Conservation (phyloP, 1,140 invertebrate species). For the Oryctes rhinoceros region DNA sequence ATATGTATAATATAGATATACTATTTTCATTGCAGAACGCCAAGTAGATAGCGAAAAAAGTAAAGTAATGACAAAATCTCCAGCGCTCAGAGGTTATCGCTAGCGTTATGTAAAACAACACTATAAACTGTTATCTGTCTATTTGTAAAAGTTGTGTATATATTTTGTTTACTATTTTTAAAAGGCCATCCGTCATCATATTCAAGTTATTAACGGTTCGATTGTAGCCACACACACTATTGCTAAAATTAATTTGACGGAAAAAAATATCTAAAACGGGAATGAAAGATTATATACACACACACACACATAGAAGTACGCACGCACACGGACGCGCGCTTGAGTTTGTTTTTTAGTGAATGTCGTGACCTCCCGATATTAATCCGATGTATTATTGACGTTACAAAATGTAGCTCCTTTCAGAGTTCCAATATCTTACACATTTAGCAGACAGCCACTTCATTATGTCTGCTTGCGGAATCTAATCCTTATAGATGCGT, state of each 20-base stretch:
- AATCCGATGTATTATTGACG: too few species aligned
- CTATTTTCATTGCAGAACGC: constrained; percentile 1
- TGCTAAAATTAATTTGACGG: constrained; percentile 15
- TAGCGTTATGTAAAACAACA: constrained; percentile 23
- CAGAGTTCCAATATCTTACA: too few species aligned
- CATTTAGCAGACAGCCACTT: too few species aligned
- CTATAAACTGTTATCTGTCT: constrained; percentile 22
- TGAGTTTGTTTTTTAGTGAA: too few species aligned
- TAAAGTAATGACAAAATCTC: constrained; percentile 17
- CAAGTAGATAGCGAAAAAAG: constrained; percentile 12
- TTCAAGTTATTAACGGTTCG: constrained; percentile 8
- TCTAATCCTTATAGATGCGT: too few species aligned
- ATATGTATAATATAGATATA: not conserved
- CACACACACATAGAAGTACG: not conserved
- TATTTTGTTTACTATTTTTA: constrained; percentile 28
- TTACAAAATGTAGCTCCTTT: too few species aligned
- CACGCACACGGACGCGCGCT: too few species aligned
- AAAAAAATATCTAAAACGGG: not conserved
- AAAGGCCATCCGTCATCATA: constrained; percentile 5
- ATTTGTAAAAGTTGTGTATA: constrained; percentile 21
- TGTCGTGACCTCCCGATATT: too few species aligned
- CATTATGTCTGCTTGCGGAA: too few species aligned
- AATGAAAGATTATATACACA: not conserved
- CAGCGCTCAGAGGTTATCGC: not conserved
- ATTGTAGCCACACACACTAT: constrained; percentile 7